These are phyloP conservation scores for Pseudopleuronectes americanus DNA, from an alignment of 2,797 vertebrate species.

Conservation along the genomic window DNA sequence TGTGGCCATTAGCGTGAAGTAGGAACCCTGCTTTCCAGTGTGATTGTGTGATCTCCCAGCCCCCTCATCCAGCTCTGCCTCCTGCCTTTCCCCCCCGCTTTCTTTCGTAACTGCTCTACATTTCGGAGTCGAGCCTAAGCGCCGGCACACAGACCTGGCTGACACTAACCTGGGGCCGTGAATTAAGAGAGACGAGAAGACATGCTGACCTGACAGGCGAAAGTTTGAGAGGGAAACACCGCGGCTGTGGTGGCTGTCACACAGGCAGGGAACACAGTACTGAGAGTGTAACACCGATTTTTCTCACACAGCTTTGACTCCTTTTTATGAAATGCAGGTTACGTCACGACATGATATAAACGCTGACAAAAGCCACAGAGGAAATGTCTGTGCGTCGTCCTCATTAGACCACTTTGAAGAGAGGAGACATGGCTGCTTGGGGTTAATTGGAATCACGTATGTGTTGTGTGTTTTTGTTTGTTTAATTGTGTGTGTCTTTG, in stretches of 20 bases:
- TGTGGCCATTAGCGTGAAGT: slow-evolving; percentile 63
- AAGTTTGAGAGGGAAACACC: slow-evolving; percentile 43
- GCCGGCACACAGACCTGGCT: slow-evolving; percentile 64
- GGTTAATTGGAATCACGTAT: slow-evolving; percentile 51
- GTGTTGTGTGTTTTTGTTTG: slow-evolving; percentile 31
- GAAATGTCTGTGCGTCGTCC: slow-evolving; percentile 22
- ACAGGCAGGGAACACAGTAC: slow-evolving; percentile 1
- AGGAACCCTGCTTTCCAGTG: slow-evolving; percentile 60
- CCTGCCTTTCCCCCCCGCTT: slow-evolving; percentile 26
- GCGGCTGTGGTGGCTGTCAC: slow-evolving; percentile 16
- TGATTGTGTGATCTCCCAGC: slow-evolving; percentile 70
- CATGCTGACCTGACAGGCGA: slow-evolving; percentile 58
- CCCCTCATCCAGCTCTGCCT: slow-evolving; percentile 59
- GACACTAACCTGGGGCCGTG: slow-evolving; percentile 61
- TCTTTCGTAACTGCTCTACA: slow-evolving; percentile 80
- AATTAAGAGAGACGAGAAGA: slow-evolving; percentile 57
- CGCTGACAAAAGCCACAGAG: slow-evolving; percentile 15
- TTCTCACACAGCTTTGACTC: slow-evolving; percentile 9
- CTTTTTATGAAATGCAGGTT: slow-evolving; percentile 24
- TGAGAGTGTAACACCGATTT: slow-evolving; percentile 23
- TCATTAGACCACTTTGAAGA: slow-evolving; percentile 48
- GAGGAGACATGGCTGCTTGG: slow-evolving; percentile 18
- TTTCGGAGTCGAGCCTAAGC: slow-evolving; percentile 43
- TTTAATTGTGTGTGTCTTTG: slow-evolving; percentile 24
- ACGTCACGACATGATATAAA: slow-evolving; percentile 23